phyloP scores from a whole-genome alignment of 2,113 vertebrate genomes.

The Numida meleagris region DNA sequence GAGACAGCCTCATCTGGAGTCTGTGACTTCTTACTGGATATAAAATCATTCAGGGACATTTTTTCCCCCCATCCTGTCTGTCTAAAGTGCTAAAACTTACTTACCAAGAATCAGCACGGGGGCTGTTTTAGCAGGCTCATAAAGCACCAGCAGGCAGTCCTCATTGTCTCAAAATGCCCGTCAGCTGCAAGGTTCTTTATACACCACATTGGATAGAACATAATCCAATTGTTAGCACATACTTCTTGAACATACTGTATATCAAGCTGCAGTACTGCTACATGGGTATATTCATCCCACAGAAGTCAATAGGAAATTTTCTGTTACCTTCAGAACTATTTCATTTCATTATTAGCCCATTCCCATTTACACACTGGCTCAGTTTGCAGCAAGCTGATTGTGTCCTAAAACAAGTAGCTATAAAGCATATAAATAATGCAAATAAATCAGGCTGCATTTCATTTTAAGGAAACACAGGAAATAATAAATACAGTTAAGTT shows the following conservation, averaged over 20 bases:
- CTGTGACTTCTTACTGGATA: not conserved
- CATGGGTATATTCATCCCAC: not conserved
- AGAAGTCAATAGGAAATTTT: not conserved
- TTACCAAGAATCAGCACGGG: not conserved
- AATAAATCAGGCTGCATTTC: not conserved
- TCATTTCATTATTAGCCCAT: not conserved
- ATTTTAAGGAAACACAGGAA: not conserved
- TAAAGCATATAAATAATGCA: not conserved
- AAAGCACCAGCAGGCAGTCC: not conserved
- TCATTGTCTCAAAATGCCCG: not conserved
- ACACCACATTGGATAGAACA: not conserved
- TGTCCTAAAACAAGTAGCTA: not conserved
- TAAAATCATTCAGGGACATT: not conserved
- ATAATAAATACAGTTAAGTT: not conserved
- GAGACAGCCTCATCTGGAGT: conserved; percentile 10
- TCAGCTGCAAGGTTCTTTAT: not conserved
- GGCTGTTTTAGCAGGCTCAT: not conserved
- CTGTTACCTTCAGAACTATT: not conserved
- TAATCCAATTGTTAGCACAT: not conserved
- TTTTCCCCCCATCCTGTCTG: not conserved
- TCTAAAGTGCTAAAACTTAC: not conserved
- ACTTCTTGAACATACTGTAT: not conserved
- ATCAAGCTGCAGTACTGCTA: not conserved
- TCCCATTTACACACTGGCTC: not conserved
- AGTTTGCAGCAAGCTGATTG: not conserved